phyloP scores from a whole-genome alignment of 2,113 vertebrate species.

The Phodopus roborovskii region DNA sequence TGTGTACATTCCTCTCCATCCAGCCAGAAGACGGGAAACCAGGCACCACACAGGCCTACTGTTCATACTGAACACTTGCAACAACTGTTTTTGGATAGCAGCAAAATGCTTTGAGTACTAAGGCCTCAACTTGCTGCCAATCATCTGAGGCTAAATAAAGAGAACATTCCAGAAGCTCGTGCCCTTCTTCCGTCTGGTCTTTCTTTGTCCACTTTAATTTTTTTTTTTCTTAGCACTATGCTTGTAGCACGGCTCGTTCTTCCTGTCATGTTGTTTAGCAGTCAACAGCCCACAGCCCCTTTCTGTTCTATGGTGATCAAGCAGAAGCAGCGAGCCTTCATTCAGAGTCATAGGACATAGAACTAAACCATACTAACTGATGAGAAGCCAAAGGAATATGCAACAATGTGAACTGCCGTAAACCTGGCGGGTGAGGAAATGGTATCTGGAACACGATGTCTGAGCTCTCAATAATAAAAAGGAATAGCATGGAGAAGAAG shows the following conservation, averaged over 20 bases:
- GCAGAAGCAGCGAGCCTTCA: neutral
- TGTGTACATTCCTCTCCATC: neutral
- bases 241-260: conserved; percentile 43
- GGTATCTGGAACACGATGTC: neutral
- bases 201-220: conserved; percentile 34
- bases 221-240: neutral
- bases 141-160: conserved; percentile 65
- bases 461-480: neutral
- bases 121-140: conserved; percentile 30
- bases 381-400: neutral
- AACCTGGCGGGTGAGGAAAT: neutral
- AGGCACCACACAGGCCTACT: neutral
- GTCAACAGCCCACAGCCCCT: neutral
- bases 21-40: neutral
- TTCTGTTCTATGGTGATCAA: neutral
- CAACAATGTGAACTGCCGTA: neutral
- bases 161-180: conserved; percentile 33
- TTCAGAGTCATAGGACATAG: conserved; percentile 38
- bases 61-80: conserved; percentile 32
- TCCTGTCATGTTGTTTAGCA: neutral
- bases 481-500: neutral
- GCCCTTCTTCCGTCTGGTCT: neutral
- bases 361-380: neutral
- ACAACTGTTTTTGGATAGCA: conserved; percentile 57
- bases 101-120: neutral